Percentiles rank a stretch among this genome's conserved stretches.
Conservation (phyloP, 2,888 invertebrate genomes). For the Lathronympha strigana region DNA sequence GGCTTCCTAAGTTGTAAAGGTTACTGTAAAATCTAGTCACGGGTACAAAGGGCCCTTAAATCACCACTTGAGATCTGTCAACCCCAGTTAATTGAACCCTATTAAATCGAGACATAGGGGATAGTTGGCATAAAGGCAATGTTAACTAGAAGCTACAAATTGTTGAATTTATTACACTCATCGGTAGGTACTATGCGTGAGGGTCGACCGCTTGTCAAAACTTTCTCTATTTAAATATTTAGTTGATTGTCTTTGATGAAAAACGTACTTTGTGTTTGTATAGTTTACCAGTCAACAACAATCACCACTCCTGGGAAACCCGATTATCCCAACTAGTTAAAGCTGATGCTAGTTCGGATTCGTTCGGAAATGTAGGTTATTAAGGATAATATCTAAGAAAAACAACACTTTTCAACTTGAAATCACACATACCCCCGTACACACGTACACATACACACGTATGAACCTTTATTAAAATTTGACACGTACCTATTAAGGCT, state of each 20-base stretch:
- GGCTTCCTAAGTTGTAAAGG: constrained; percentile 38
- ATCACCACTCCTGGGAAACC: too few relatives aligned
- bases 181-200: constrained; percentile 20
- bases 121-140: constrained; percentile 35
- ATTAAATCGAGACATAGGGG: constrained; percentile 38
- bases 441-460: too few relatives aligned
- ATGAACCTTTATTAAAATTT: too few relatives aligned
- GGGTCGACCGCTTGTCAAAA: constrained; percentile 11
- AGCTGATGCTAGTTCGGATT: too few relatives aligned
- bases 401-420: too few relatives aligned
- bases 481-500: too few relatives aligned
- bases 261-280: too few relatives aligned
- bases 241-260: neutral
- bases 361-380: too few relatives aligned
- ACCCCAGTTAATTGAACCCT: constrained; percentile 42
- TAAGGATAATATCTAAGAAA: too few relatives aligned
- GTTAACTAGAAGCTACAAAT: constrained; percentile 38
- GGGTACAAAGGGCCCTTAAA: constrained; percentile 42
- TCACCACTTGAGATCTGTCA: constrained; percentile 42
- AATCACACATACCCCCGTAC: too few relatives aligned
- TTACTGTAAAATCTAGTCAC: constrained; percentile 40
- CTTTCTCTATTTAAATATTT: constrained; percentile 1
- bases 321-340: too few relatives aligned
- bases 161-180: constrained; percentile 32
- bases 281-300: too few relatives aligned